These are phyloP conservation scores for Enteromius unitaeniatus DNA, from an alignment of 2,797 vertebrate genomes.

Conservation along the genomic window DNA sequence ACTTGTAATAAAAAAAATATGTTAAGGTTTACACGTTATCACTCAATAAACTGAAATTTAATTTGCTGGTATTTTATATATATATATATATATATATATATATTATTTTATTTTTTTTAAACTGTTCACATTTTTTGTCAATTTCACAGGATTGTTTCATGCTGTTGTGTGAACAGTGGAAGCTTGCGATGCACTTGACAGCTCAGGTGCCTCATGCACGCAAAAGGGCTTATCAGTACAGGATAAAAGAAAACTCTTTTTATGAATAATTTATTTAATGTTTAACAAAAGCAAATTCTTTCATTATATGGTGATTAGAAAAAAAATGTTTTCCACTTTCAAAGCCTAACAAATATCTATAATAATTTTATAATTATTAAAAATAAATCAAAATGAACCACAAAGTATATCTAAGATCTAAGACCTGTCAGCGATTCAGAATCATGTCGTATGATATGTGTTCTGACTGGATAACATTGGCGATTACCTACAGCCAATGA, in stretches of 20 bases:
- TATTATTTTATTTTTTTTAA: not conserved
- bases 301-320: not conserved
- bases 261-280: not conserved
- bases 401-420: no score
- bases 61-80: not conserved
- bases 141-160: not conserved
- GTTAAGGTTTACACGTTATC: not conserved
- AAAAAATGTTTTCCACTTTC: not conserved
- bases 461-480: no score
- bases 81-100: no score
- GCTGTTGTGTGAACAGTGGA: not conserved
- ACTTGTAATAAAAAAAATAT: not conserved
- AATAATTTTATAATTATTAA: not conserved
- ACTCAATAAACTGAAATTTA: not conserved
- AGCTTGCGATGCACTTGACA: not conserved
- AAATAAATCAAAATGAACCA: no score
- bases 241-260: not conserved
- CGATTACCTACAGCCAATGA: no score
- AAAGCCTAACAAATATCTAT: not conserved
- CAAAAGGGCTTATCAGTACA: not conserved
- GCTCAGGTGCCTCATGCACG: not conserved
- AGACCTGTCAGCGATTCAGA: no score
- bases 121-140: not conserved
- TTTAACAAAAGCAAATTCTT: not conserved
- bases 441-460: no score